Conservation (phyloP, 2,113 vertebrate species). For the Orycteropus afer region DNA sequence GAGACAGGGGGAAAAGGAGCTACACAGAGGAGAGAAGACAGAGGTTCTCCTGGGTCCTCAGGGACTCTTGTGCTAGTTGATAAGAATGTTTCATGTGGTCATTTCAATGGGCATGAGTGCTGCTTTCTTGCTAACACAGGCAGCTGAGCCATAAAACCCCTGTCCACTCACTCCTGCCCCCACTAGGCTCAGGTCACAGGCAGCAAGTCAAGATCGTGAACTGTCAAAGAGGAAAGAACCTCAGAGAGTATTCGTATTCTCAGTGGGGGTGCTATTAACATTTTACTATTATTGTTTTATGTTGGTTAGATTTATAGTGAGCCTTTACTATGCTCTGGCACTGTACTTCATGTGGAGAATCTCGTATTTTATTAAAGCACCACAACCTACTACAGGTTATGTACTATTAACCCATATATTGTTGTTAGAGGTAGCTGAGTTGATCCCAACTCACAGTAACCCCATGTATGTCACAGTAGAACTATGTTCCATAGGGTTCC, state of each 20-base stretch:
- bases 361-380: background rate
- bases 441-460: background rate
- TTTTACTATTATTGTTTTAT: background rate
- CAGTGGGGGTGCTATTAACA: accelerated
- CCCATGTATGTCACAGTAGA: background rate
- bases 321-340: background rate
- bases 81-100: background rate
- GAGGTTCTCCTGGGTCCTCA: background rate
- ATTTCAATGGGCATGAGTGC: background rate
- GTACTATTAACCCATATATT: background rate
- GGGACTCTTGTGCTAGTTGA: background rate
- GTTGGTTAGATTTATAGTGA: background rate
- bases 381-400: background rate
- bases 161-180: accelerated
- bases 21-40: accelerated
- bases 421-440: background rate
- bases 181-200: background rate
- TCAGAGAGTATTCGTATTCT: accelerated
- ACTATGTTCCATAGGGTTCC: background rate
- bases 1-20: background rate
- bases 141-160: background rate
- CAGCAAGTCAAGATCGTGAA: background rate
- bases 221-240: background rate
- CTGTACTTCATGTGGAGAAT: background rate
- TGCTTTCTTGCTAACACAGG: background rate